Base-by-base conservation (phyloP, 1,140 invertebrate species). In the Radopholus similis region DNA sequence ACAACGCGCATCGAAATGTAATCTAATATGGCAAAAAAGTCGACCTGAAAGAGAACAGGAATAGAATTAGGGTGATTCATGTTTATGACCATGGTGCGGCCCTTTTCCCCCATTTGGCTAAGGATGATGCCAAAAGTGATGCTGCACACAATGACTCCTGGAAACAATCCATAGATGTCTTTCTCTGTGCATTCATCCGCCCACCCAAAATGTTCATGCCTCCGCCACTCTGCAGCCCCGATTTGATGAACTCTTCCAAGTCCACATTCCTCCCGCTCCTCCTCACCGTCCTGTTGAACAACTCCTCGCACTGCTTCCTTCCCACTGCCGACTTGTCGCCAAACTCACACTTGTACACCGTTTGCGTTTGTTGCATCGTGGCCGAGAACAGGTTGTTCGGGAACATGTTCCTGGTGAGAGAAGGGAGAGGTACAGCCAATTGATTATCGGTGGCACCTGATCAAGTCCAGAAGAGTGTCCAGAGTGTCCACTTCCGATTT, bases 391-490 rank as follows among this genome's bases (percentile, higher is more conserved):
- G 67, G 63, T 80, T 80, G n/a, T 80, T 79, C 5, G 78, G 79
- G 56, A 80, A 79, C 55, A 82, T 72, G 40, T 80, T 80, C 54
- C 78, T 80, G 40, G 63, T 73, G 40, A 35, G n/a, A 35, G 21
- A n/a, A 32, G 15, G n/a, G n/a, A n/a, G n/a, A n/a, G n/a, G 18
- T 13, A 42, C 18, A 42, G 38, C 2, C 26, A 44, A 26, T 30
- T 69, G 5, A 26, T 23, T 23, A 23, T 1, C 28, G 13, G 26
- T 15, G 28, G 84, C 85, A 95, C 93, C 93, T 89, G 77, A 95
- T 86, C 73, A 97, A 86, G 87, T 97, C 94, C 80, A 97, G 86
- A 21, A 97, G 85, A 4, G 92, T 94, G 82, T 97, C 93, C 2
- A 89, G 85, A 1, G 93, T 92, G 30, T 91, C 88, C 1, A 91